Conservation (phyloP, 2,888 invertebrate species). For the Trachelus troglodyta region DNA sequence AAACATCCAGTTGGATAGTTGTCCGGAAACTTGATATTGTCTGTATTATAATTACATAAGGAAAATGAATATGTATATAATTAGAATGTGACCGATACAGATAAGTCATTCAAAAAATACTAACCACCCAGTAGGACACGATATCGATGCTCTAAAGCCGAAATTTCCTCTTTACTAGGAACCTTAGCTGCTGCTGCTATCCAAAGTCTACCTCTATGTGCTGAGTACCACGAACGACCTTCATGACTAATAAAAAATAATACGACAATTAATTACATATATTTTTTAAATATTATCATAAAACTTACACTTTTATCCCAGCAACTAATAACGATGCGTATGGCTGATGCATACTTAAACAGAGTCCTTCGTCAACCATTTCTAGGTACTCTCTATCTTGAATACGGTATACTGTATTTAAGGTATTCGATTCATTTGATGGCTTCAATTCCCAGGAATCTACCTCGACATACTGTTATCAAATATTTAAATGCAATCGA, state of each 20-base stretch:
- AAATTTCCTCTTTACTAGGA: conserved; percentile 77
- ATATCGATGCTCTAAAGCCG: conserved; percentile 79
- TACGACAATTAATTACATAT: background rate
- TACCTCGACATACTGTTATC: conserved; percentile 45
- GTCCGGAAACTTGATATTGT: conserved; percentile 79
- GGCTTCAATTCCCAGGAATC: conserved; percentile 18
- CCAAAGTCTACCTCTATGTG: conserved; percentile 94
- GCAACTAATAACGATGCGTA: conserved; percentile 91
- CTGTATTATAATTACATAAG: conserved; percentile 36
- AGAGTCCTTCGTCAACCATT: conserved; percentile 87
- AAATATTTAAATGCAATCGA: background rate
- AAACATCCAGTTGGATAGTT: conserved; percentile 89
- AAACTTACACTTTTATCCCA: conserved; percentile 88
- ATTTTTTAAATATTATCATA: conserved; percentile 9
- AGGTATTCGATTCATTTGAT: conserved; percentile 28
- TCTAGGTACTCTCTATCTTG: conserved; percentile 84
- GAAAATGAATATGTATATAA: background rate
- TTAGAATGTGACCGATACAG: background rate
- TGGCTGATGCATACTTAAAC: conserved; percentile 96
- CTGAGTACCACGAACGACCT: conserved; percentile 92
- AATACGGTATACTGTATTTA: conserved; percentile 65
- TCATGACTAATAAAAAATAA: conserved; percentile 77
- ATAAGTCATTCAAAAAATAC: background rate
- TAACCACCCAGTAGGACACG: conserved; percentile 74
- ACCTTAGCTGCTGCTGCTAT: conserved; percentile 88